Evolutionary conservation across 2,797 vertebrate genomes (phyloP), one percentile per base, ranked within the genome.

Genomic region (Neostethus bicornis): DNA sequence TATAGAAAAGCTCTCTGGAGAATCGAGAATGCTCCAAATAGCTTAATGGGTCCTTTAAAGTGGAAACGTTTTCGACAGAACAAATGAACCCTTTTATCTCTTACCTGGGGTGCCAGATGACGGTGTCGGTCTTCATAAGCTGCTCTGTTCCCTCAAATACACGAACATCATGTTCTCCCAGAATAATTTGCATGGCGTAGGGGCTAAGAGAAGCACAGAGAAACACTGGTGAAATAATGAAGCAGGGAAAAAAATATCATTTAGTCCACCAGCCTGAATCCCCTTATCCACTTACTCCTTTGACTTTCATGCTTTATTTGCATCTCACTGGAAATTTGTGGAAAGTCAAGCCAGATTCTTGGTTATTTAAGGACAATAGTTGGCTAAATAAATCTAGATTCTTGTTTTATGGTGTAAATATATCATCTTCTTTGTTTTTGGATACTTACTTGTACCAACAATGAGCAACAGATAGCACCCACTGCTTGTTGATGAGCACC

Each of bases 381-480:
- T 24, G 11, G 4, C 3, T 41, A 19, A 10, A 44, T 7, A 42
- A 14, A 26, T 20, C 4, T 16, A 31, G 23, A 1, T 1, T 1
- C n/a, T 5, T 1, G 7, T 2, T 31, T 23, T 37, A 26, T 51
- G 1, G 31, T 44, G 19, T 31, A 9, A 31, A 32, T 31, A 31
- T 14, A 14, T 5, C 17, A 5, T 46, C 32, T 37, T 3, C 2
- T 44, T 2, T 11, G 52, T 39, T 8, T 8, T 0, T 54, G 23
- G 9, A 35, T 14, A 86, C 91, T 87, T 80, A 92, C 91, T 75
- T 84, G 66, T 90, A 81, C 86, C 90, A 92, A 70, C 90, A 93
- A 79, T 92, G 91, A 43, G 90, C 90, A 2, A 89, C 89, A 37
- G 90, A 90, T 45, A 93, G 80, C 73, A 92, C 86, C 89, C 89